A percentile compares a stretch with the other conserved stretches of the same genome.
phyloP scores from a whole-genome alignment of 2,113 vertebrate genomes.

The Chionis minor region DNA sequence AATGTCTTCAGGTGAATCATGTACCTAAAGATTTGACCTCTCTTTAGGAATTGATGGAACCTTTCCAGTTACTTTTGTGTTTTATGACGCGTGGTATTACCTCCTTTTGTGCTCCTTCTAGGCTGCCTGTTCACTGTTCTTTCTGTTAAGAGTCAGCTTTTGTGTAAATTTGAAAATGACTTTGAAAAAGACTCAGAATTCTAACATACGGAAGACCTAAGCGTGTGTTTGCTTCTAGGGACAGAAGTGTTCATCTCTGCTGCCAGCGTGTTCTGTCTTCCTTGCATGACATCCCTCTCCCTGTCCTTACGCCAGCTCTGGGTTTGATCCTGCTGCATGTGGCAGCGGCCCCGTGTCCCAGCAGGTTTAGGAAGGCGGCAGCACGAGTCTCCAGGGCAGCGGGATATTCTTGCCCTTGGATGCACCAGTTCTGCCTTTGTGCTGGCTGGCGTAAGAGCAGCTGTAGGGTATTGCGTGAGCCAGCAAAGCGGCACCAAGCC shows the following conservation, averaged over 20 bases:
- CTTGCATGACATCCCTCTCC: neutral
- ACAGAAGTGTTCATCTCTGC: fast-evolving
- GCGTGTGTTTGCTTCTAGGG: fast-evolving
- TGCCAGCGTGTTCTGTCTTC: neutral
- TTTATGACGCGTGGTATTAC: fast-evolving
- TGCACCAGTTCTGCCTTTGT: fast-evolving
- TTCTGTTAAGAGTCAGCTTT: neutral
- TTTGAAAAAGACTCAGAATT: neutral
- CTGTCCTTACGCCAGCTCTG: neutral
- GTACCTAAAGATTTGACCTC: neutral
- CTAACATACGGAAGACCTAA: fast-evolving
- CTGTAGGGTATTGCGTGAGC: fast-evolving
- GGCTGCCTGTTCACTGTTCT: neutral
- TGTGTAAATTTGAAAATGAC: neutral
- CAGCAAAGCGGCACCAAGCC: fast-evolving
- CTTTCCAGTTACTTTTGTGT: neutral
- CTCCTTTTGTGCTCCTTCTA: neutral
- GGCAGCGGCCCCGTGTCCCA: fast-evolving
- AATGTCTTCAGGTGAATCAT: neutral
- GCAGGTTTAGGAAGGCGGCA: neutral
- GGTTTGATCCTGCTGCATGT: fast-evolving
- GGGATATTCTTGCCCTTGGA: neutral
- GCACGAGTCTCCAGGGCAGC: fast-evolving
- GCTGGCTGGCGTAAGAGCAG: neutral
- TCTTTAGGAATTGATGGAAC: neutral